Evolutionary conservation across 2,797 vertebrate species (phyloP).

Genomic region (Nyctalus aviator): DNA sequence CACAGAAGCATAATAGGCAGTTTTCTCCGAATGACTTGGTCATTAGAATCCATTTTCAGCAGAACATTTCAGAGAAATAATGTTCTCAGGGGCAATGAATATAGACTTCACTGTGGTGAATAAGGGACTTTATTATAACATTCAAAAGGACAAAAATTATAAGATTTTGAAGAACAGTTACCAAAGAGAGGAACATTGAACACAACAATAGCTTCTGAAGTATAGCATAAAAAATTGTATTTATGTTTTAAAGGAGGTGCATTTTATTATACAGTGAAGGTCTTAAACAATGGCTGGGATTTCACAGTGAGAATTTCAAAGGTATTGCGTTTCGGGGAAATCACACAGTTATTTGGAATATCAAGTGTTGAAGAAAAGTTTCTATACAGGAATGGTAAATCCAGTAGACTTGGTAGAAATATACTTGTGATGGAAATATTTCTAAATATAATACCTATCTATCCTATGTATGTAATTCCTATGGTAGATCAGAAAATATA

Average conservation of each 20-base stretch:
- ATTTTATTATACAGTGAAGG: background rate
- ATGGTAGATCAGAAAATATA: background rate
- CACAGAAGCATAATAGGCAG: slow-evolving; percentile 31
- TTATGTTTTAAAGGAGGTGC: background rate
- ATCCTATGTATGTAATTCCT: background rate
- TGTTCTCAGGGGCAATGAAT: slow-evolving; percentile 57
- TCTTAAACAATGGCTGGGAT: background rate
- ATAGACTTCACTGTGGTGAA: slow-evolving; percentile 26
- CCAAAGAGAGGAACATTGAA: background rate
- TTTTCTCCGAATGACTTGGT: slow-evolving; percentile 61
- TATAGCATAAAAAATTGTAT: background rate
- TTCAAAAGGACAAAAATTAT: slow-evolving; percentile 45
- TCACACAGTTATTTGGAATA: background rate
- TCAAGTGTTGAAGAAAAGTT: background rate
- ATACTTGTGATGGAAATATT: background rate
- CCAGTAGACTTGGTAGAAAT: background rate
- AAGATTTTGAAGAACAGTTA: slow-evolving; percentile 50
- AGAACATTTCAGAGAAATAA: slow-evolving; percentile 65
- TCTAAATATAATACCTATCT: background rate
- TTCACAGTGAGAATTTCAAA: background rate
- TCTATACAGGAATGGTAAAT: background rate
- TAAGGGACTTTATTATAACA: slow-evolving; percentile 41
- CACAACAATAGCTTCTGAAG: background rate
- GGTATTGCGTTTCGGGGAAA: background rate
- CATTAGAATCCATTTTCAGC: slow-evolving; percentile 61